phyloP scores from a whole-genome alignment of 2,113 vertebrate species.

The Pachycephala philippinensis region DNA sequence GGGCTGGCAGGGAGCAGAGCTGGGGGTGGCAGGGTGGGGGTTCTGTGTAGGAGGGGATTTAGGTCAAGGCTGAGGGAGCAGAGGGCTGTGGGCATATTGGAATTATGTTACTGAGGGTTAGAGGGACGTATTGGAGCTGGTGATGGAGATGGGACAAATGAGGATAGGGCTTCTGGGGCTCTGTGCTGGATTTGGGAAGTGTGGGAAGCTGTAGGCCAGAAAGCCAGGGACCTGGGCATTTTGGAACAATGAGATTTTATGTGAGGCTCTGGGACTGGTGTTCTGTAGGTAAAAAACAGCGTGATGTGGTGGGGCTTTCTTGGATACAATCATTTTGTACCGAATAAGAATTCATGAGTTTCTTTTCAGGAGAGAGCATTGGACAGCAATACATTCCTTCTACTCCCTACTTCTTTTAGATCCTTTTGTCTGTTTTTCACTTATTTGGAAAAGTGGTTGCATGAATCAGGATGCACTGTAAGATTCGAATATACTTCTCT shows the following conservation, averaged over 20 bases:
- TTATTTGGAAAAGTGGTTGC: background rate
- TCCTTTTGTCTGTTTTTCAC: background rate
- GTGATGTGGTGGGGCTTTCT: background rate
- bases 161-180: rapidly evolving
- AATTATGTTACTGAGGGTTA: background rate
- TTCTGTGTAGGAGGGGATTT: rapidly evolving
- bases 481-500: background rate
- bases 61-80: background rate
- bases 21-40: rapidly evolving
- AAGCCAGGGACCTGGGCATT: background rate
- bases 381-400: background rate
- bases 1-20: background rate
- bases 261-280: background rate
- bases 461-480: background rate
- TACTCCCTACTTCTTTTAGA: background rate
- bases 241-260: background rate
- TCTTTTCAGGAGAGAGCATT: background rate
- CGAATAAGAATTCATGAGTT: background rate
- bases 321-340: background rate
- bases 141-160: background rate
- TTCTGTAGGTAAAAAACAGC: background rate
- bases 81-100: rapidly evolving
- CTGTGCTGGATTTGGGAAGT: background rate
- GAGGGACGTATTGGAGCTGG: background rate
- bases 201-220: background rate